Evolutionary conservation across 2,888 invertebrate species (phyloP), one percentile per base, ranked within the genome.

Genomic region (Cordilura impudica): DNA sequence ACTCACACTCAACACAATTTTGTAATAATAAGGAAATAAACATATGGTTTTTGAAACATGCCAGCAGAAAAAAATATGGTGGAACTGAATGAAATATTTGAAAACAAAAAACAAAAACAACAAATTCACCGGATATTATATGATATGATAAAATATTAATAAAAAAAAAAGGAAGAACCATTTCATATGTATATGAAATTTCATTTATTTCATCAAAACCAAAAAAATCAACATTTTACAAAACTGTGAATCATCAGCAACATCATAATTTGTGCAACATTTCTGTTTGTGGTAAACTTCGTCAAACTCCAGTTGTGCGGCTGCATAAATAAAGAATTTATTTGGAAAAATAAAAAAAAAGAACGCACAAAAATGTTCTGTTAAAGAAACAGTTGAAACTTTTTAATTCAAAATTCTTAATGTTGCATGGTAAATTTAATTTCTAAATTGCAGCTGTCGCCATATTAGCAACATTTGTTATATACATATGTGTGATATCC

Each of bases 401-500:
- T 80, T 81, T 39, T 39, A 39, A n/a, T 39, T 39, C n/a, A 39
- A 39, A 39, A 39, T 39, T 39, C 35, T 85, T 81, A 85, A 85
- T 86, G 84, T 85, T 86, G 86, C 86, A 86, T 86, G 86, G 86
- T 83, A 85, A 86, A 86, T 86, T 86, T 84, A 84, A 86, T 86
- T 86, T 86, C 86, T 85, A 86, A 86, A 86, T 86, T 86, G 86
- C 86, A 86, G 84, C 86, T 86, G 86, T 85, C 85, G 85, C 83
- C 82, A 82, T 81, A 63, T 63, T 63, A 63, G 63, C 63, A 63
- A 51, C 63, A 63, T 63, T 63, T 81, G 53, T 51, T 63, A 51
- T 63, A 63, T 63, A 5, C 10, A 23, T 51, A 26, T 51, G 19
- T 26, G 21, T 54, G 54, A n/a, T n/a, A n/a, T n/a, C n/a, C n/a